These are phyloP conservation scores for Mustela nigripes DNA, from an alignment of 2,113 vertebrate species.

Conservation along the genomic window DNA sequence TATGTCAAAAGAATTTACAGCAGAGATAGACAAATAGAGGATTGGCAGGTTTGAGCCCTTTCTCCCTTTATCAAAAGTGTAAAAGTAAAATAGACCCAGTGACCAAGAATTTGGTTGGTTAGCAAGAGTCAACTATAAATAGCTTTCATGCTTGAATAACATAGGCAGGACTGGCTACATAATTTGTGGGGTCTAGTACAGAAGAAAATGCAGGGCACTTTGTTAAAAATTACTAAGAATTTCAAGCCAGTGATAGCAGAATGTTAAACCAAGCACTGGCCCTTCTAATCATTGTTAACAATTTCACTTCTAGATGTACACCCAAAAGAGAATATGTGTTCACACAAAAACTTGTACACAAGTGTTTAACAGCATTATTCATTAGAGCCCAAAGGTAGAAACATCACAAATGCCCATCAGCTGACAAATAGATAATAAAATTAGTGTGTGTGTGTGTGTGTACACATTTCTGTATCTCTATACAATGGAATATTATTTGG, in stretches of 20 bases:
- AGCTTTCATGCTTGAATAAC: background rate
- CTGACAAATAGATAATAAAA: background rate
- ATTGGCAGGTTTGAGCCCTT: background rate
- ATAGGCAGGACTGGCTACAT: background rate
- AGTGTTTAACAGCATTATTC: background rate
- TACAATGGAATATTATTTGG: background rate
- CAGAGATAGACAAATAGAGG: background rate
- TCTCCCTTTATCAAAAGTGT: background rate
- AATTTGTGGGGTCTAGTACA: background rate
- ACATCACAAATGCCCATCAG: background rate
- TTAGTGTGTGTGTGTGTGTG: background rate
- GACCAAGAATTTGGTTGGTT: background rate
- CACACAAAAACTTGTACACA: background rate
- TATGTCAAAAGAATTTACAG: background rate
- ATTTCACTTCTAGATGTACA: background rate
- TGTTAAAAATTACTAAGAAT: constrained; percentile 14
- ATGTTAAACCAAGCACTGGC: background rate
- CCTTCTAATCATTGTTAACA: background rate
- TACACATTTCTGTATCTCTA: background rate
- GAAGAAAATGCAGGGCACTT: background rate
- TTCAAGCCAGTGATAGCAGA: background rate
- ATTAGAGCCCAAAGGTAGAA: background rate
- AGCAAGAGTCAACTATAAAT: background rate
- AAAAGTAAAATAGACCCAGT: background rate
- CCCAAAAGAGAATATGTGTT: background rate